A percentile compares a stretch with the other conserved stretches of the same genome.
phyloP scores from a whole-genome alignment of 2,797 vertebrate species.

The Tragelaphus oryx region DNA sequence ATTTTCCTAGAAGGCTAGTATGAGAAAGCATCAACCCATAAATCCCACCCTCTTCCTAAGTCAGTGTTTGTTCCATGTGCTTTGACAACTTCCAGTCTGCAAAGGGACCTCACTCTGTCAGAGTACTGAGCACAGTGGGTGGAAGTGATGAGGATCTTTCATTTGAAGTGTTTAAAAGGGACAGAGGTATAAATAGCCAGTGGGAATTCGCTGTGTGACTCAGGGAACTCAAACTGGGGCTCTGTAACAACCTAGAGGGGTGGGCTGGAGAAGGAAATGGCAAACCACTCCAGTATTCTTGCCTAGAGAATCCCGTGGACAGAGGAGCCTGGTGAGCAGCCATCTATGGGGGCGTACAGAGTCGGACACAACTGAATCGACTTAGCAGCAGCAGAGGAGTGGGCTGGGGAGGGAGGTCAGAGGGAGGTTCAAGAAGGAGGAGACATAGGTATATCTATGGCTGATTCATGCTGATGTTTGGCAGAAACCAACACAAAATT shows the following conservation, averaged over 20 bases:
- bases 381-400: not conserved
- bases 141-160: not conserved
- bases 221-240: not conserved
- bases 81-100: not conserved
- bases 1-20: not conserved
- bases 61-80: not conserved
- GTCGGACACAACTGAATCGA: not conserved
- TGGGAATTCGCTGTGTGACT: not conserved
- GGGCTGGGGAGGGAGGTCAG: not conserved
- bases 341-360: fast-evolving
- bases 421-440: not conserved
- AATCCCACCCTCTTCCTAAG: not conserved
- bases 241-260: not conserved
- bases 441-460: not conserved
- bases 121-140: not conserved
- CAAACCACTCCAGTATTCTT: not conserved
- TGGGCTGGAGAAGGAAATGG: not conserved
- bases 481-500: not conserved
- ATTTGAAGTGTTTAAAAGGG: not conserved
- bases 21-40: not conserved
- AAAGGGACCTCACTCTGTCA: not conserved
- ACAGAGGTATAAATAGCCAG: not conserved
- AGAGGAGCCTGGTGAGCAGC: not conserved
- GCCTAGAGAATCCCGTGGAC: not conserved
- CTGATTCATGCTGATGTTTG: not conserved